These are phyloP conservation scores for Pao palembangensis DNA, from an alignment of 2,113 vertebrate species.

Conservation along the genomic window DNA sequence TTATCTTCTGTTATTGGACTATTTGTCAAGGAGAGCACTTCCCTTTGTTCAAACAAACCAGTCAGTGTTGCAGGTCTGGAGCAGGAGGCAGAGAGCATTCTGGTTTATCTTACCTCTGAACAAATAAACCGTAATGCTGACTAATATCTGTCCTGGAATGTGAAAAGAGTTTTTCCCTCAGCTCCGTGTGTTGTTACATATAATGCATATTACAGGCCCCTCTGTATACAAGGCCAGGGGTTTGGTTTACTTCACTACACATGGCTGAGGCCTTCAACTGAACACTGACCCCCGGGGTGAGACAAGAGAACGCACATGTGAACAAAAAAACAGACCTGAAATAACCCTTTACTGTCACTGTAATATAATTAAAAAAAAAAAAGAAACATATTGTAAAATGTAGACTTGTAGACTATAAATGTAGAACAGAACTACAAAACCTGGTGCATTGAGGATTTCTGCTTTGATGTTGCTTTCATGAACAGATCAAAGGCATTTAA, in stretches of 20 bases:
- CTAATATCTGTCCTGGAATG: conserved; percentile 90
- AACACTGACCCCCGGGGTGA: conserved; percentile 48
- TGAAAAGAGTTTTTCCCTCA: conserved; percentile 71
- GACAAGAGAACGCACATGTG: conserved; percentile 40
- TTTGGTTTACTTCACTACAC: conserved; percentile 67
- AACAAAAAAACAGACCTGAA: conserved; percentile 42
- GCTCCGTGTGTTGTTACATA: conserved; percentile 70
- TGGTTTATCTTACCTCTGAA: conserved; percentile 88
- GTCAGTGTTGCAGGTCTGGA: conserved; percentile 70
- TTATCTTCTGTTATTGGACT: conserved; percentile 81
- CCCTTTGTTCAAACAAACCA: conserved; percentile 88
- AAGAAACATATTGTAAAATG: background rate
- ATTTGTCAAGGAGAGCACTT: conserved; percentile 86
- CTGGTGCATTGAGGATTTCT: background rate
- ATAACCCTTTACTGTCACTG: background rate
- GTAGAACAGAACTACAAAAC: too few relatives aligned
- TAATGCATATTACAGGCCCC: conserved; percentile 72
- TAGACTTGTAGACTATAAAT: too few relatives aligned
- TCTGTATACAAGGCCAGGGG: conserved; percentile 58
- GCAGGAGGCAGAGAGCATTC: conserved; percentile 72
- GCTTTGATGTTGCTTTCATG: conserved; percentile 3
- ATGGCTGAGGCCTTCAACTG: conserved; percentile 60
- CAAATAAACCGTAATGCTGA: conserved; percentile 93
- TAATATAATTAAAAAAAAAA: conserved; percentile 1
- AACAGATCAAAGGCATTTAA: conserved; percentile 38